Evolutionary conservation across 2,888 invertebrate species (phyloP), one percentile per base, ranked within the genome.

Genomic region (Eupithecia exiguata): DNA sequence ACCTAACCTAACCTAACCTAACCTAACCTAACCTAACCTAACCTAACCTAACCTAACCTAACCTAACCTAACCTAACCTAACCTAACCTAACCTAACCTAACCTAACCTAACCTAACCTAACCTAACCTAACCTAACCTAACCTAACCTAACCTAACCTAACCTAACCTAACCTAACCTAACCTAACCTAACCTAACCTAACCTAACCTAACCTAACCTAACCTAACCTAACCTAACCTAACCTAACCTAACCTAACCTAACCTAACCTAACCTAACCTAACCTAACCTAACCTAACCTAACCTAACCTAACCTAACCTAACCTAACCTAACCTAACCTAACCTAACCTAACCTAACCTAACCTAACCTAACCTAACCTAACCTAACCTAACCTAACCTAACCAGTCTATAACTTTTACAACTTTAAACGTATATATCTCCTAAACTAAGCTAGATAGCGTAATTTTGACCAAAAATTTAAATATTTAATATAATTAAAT

Each of bases 341-440:
- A 74, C 74, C 74, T 71, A 74, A 68, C 74, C 77, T 72, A 72
- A 77, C 72, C 74, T 71, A 75, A 78, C 75, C 77, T 73, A 76
- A 76, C 75, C 76, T 75, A 75, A 77, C 76, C 75, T 76, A 76
- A 76, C 77, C 74, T 71, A 77, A 74, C 77, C 77, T 77, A 77
- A 77, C 74, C 77, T 74, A 72, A 74, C 68, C 46, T 71, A 40
- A 40, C 40, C 40, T 40, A 40, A 40, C 40, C 40, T 40, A 40
- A 38, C 21, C 61, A n/a, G n/a, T n/a, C n/a, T n/a, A n/a, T n/a
- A n/a, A n/a, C n/a, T n/a, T n/a, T n/a, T n/a, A n/a, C n/a, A n/a
- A n/a, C n/a, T n/a, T n/a, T 38, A 38, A 38, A 4, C 38, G 7
- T n/a, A n/a, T 38, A n/a, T n/a, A n/a, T n/a, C n/a, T n/a, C n/a